phyloP scores from a whole-genome alignment of 2,888 invertebrate species.

The Trimorus sp. region DNA sequence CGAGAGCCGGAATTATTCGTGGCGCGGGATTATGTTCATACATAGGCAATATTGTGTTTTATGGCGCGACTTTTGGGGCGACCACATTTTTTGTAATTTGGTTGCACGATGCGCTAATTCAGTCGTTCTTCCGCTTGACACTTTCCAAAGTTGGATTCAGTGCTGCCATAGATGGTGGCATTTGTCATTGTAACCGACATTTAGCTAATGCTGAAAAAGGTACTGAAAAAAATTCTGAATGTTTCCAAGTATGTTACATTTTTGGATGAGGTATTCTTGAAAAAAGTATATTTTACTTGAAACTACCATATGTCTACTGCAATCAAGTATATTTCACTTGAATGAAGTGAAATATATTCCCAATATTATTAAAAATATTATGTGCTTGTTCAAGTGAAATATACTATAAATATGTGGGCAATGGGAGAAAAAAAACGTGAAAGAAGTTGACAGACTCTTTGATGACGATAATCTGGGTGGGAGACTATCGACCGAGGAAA shows the following conservation, averaged over 20 bases:
- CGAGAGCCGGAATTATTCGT: slow-evolving; percentile 32
- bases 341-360: too few relatives aligned
- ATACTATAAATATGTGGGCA: slow-evolving; percentile 14
- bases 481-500: slow-evolving; percentile 23
- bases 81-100: neutral
- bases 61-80: slow-evolving; percentile 8
- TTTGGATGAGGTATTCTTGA: too few relatives aligned
- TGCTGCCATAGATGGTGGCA: neutral
- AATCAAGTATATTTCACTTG: too few relatives aligned
- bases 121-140: too few relatives aligned
- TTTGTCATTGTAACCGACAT: slow-evolving; percentile 3
- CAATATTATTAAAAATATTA: too few relatives aligned
- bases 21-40: slow-evolving; percentile 8
- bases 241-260: too few relatives aligned
- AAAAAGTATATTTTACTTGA: too few relatives aligned
- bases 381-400: too few relatives aligned
- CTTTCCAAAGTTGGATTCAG: too few relatives aligned
- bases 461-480: slow-evolving; percentile 20
- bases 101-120: neutral
- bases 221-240: too few relatives aligned
- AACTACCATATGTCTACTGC: too few relatives aligned
- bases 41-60: slow-evolving; percentile 30
- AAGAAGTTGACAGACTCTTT: slow-evolving; percentile 19
- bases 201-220: neutral
- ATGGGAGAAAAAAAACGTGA: slow-evolving; percentile 12